phyloP scores from a whole-genome alignment of 2,113 vertebrate species.

The Triplophysa tibetana region DNA sequence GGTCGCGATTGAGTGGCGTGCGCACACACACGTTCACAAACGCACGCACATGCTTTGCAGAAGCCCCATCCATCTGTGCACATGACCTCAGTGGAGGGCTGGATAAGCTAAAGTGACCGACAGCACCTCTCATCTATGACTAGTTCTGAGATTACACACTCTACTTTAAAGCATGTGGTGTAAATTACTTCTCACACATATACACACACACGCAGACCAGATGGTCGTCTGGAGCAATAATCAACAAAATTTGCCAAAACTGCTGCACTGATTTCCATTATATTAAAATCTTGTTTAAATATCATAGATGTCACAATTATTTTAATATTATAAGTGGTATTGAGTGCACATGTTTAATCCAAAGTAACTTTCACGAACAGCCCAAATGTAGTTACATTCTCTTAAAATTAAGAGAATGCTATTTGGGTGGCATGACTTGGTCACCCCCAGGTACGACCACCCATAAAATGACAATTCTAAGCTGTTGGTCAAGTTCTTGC shows the following conservation, averaged over 20 bases:
- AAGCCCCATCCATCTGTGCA: conserved; percentile 53
- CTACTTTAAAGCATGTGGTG: conserved; percentile 76
- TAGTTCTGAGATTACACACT: conserved; percentile 58
- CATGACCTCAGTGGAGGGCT: conserved; percentile 70
- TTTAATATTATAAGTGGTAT: conserved; percentile 61
- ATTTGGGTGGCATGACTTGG: neutral
- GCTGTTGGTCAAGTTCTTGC: too few relatives aligned
- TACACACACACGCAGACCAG: conserved; percentile 29
- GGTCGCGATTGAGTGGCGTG: conserved; percentile 70
- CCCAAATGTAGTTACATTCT: conserved; percentile 1
- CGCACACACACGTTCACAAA: conserved; percentile 42
- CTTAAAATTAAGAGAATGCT: conserved; percentile 11
- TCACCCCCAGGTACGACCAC: conserved; percentile 11
- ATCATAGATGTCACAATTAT: conserved; percentile 73
- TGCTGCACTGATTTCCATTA: conserved; percentile 77
- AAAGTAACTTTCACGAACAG: conserved; percentile 9
- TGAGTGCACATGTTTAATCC: conserved; percentile 19
- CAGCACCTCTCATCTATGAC: conserved; percentile 34
- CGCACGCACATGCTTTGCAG: conserved; percentile 39
- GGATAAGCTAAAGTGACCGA: conserved; percentile 50
- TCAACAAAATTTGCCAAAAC: conserved; percentile 76
- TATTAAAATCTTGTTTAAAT: conserved; percentile 78
- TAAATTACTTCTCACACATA: conserved; percentile 75
- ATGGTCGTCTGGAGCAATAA: conserved; percentile 77
- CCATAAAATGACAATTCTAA: neutral